These are phyloP conservation scores for Palythoa grandiflora DNA, from an alignment of 92 coral and sea anemone species.

Conservation along the genomic window DNA sequence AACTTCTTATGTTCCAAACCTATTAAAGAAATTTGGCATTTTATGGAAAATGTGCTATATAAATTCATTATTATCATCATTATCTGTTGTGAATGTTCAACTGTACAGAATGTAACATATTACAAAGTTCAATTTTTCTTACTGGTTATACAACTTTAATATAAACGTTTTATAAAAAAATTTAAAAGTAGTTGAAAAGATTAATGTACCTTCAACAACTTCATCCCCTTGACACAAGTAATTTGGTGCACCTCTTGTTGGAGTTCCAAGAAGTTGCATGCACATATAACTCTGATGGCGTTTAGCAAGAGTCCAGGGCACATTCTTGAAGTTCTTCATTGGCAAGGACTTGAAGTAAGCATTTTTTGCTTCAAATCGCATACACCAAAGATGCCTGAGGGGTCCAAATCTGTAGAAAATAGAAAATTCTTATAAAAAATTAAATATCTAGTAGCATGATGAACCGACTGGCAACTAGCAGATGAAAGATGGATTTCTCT, in stretches of 20 bases:
- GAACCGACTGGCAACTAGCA: constrained; percentile 24
- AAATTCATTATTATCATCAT: neutral
- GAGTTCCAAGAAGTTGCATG: constrained; percentile 50
- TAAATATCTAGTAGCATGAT: constrained; percentile 22
- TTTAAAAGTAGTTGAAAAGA: neutral
- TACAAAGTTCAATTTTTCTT: neutral
- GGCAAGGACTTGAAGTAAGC: constrained; percentile 50
- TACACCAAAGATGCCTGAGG: constrained; percentile 52
- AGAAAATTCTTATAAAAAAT: constrained; percentile 27
- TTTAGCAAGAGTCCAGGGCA: constrained; percentile 44
- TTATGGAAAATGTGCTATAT: neutral
- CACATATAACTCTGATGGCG: constrained; percentile 56
- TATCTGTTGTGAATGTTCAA: neutral
- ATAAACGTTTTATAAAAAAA: neutral
- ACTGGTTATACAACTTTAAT: neutral
- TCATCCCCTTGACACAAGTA: constrained; percentile 47
- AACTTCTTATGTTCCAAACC: too few relatives aligned
- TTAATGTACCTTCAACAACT: constrained; percentile 43
- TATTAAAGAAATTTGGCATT: too few relatives aligned
- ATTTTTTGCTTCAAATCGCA: constrained; percentile 49
- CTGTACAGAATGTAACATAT: too few relatives aligned
- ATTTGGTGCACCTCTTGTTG: constrained; percentile 36
- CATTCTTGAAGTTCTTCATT: constrained; percentile 40
- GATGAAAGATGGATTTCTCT: constrained; percentile 33
- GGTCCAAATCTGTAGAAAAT: constrained; percentile 49